Evolutionary conservation across 2,113 vertebrate species (phyloP), one percentile per base, ranked within the genome.

Genomic region (Neogale vison): DNA sequence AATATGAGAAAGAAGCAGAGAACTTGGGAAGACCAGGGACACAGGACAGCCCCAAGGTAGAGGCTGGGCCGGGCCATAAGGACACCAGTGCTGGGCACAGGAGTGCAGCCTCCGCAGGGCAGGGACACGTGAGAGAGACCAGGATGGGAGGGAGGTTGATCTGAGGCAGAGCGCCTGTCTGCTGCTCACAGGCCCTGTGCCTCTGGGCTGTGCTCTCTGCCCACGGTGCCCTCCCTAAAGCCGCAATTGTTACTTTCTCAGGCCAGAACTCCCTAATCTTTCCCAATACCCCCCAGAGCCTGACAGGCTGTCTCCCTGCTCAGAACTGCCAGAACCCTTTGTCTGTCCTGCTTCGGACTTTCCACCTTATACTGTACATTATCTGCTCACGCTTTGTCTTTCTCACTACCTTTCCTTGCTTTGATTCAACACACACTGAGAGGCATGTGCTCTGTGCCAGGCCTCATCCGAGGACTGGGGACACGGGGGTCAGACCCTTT

Each of bases 331-430:
- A 15, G 34, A n/a, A 3, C 50, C 34, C 76, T 47, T 74, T 12
- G 23, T 7, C 57, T 24, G 39, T 8, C 76, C 24, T 3, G 1
- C 39, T 17, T 20, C 10, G 13, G 12, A 6, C 59, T 88, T 31
- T 39, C 69, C 42, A 2, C 6, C 0, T 1, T 5, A 20, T 3
- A 7, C 21, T 0, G 1, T 3, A 1, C 0, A 0, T 6, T n/a
- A 15, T 47, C 20, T 55, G 26, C 74, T 47, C 24, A 4, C 0
- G 0, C 21, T 1, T 47, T 11, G 0, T 34, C 92, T 26, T 57
- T 45, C 52, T 24, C 3, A 24, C 50, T 9, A 0, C 34, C 36
- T 42, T 26, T 63, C 67, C 12, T 52, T 18, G n/a, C 39, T 26
- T 45, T 71, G 59, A 63, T 29, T 24, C 20, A 3, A 24, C 13